phyloP scores from a whole-genome alignment of 2,888 invertebrate genomes.

The Lycocerus yunnanus region DNA sequence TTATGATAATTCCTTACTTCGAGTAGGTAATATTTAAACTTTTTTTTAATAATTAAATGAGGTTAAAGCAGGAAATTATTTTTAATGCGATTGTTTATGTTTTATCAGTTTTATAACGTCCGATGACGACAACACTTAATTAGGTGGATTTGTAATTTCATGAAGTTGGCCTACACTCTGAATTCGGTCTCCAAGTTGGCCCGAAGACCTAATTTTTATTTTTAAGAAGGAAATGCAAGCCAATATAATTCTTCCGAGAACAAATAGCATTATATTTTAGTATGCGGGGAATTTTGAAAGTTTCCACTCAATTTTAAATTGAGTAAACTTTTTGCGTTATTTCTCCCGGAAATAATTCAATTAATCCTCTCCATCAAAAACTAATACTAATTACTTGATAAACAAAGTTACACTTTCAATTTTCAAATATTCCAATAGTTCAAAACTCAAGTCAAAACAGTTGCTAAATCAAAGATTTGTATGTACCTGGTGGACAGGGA shows the following conservation, averaged over 20 bases:
- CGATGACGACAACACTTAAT: not conserved
- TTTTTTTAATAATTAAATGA: not conserved
- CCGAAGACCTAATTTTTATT: not conserved
- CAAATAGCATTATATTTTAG: no score
- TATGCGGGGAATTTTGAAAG: no score
- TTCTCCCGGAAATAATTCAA: no score
- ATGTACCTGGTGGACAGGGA: no score
- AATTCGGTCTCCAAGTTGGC: not conserved
- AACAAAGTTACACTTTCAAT: no score
- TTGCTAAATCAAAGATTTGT: no score
- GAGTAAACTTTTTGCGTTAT: no score
- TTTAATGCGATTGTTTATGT: not conserved
- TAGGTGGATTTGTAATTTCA: not conserved
- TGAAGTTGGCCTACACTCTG: not conserved
- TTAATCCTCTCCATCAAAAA: no score
- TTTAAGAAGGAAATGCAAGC: not conserved
- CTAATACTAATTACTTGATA: no score
- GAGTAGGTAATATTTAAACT: not conserved
- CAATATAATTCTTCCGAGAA: not conserved
- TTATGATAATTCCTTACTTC: not conserved
- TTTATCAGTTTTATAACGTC: not conserved
- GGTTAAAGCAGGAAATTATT: not conserved
- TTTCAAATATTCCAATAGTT: no score
- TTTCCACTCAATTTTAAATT: no score
- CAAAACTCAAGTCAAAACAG: no score